Percentiles rank a stretch among this genome's conserved stretches.
phyloP scores from a whole-genome alignment of 2,113 vertebrate species.

The Falco punctatus region DNA sequence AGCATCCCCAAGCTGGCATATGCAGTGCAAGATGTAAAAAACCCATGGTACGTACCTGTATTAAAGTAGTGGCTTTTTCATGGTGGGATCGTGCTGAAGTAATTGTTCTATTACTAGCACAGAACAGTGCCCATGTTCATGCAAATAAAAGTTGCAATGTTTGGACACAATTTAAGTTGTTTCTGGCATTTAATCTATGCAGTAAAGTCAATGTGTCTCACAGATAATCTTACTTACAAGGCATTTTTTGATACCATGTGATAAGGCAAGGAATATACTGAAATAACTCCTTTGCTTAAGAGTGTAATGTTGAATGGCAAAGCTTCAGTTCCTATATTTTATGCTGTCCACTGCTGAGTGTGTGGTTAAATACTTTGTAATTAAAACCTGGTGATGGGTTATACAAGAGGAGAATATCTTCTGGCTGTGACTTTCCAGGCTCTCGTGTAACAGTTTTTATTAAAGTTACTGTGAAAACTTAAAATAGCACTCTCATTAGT shows the following conservation, averaged over 20 bases:
- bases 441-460: constrained; percentile 18
- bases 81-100: neutral
- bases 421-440: neutral
- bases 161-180: neutral
- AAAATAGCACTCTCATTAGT: neutral
- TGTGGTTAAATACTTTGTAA: neutral
- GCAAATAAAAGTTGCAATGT: neutral
- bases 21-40: neutral
- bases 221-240: neutral
- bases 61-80: neutral
- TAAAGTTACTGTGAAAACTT: constrained; percentile 19
- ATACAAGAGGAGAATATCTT: neutral
- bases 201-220: neutral
- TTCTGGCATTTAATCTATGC: neutral
- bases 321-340: neutral
- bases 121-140: neutral
- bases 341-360: neutral
- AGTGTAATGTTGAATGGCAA: neutral
- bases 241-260: neutral
- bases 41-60: neutral
- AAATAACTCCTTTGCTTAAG: neutral
- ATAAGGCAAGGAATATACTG: neutral
- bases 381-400: constrained; percentile 10
- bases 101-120: neutral
- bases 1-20: neutral